Evolutionary conservation across 2,113 vertebrate species (phyloP).

Genomic region (Ceratotherium simum): DNA sequence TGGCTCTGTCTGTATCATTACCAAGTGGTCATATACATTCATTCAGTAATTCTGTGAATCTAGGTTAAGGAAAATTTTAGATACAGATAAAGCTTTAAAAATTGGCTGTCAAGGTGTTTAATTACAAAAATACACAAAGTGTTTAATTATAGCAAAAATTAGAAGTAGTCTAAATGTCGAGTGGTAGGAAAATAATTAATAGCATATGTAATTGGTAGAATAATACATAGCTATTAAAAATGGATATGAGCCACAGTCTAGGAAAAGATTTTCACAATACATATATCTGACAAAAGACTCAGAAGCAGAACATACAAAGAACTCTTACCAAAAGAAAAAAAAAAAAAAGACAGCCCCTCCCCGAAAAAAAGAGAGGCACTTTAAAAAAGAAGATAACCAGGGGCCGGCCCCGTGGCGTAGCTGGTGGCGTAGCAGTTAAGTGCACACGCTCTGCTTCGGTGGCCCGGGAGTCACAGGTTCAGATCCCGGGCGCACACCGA

Average conservation of each 20-base stretch:
- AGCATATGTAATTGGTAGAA: neutral
- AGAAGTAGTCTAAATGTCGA: neutral
- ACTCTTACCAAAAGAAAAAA: neutral
- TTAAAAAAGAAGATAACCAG: neutral
- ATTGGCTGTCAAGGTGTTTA: neutral
- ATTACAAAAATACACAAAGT: neutral
- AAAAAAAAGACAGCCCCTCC: neutral
- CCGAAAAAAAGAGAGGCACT: neutral
- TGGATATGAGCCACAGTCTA: slow-evolving; percentile 14
- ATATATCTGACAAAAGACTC: slow-evolving; percentile 6
- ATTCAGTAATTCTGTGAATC: neutral
- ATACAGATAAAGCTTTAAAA: slow-evolving; percentile 8
- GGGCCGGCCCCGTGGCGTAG: too few species aligned
- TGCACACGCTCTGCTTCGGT: too few species aligned
- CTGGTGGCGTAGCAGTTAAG: too few species aligned
- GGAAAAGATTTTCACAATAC: neutral
- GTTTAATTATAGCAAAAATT: slow-evolving; percentile 50
- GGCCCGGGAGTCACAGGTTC: too few species aligned
- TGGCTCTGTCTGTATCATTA: neutral
- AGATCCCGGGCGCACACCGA: too few species aligned
- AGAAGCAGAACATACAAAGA: neutral
- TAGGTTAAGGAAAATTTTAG: neutral
- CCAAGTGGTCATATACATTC: neutral
- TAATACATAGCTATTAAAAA: neutral
- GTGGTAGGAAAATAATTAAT: neutral